Conservation (phyloP, 2,888 invertebrate species). For the Drosophila kokeensis region DNA sequence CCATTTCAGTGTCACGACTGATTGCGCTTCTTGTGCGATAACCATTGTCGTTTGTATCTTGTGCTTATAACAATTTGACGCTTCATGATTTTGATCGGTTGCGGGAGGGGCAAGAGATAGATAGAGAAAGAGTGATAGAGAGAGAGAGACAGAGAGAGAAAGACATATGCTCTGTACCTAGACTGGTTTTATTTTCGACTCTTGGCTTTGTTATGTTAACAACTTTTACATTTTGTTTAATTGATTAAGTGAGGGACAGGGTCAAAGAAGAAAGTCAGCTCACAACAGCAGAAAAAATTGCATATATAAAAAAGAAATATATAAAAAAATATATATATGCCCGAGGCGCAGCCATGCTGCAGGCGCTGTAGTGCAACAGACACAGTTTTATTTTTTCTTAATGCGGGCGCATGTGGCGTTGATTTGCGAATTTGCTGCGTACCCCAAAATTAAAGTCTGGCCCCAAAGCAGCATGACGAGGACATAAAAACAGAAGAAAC, state of each 20-base stretch:
- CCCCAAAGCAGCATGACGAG: conserved; percentile 52
- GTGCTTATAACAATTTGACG: conserved; percentile 80
- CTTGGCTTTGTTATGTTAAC: conserved; percentile 25
- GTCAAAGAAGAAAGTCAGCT: conserved; percentile 46
- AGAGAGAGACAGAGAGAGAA: neutral
- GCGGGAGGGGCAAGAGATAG: neutral
- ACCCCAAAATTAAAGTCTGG: conserved; percentile 51
- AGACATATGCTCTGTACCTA: conserved; percentile 23
- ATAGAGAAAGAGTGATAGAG: neutral
- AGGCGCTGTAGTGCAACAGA: conserved; percentile 30
- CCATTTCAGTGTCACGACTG: conserved; percentile 64
- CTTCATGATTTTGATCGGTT: conserved; percentile 72
- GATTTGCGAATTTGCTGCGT: conserved; percentile 62
- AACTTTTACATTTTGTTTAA: conserved; percentile 64
- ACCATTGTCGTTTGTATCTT: conserved; percentile 71
- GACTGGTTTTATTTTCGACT: conserved; percentile 1
- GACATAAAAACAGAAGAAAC: conserved; percentile 51
- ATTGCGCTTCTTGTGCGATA: conserved; percentile 72
- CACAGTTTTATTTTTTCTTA: conserved; percentile 16
- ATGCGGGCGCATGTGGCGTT: conserved; percentile 59
- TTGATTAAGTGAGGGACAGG: conserved; percentile 67
- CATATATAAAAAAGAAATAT: conserved; percentile 14
- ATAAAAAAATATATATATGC: neutral
- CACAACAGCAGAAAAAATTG: conserved; percentile 3
- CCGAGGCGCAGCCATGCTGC: conserved; percentile 22